These are phyloP conservation scores for Lepus americanus DNA, from an alignment of 2,113 vertebrate genomes.

Conservation along the genomic window DNA sequence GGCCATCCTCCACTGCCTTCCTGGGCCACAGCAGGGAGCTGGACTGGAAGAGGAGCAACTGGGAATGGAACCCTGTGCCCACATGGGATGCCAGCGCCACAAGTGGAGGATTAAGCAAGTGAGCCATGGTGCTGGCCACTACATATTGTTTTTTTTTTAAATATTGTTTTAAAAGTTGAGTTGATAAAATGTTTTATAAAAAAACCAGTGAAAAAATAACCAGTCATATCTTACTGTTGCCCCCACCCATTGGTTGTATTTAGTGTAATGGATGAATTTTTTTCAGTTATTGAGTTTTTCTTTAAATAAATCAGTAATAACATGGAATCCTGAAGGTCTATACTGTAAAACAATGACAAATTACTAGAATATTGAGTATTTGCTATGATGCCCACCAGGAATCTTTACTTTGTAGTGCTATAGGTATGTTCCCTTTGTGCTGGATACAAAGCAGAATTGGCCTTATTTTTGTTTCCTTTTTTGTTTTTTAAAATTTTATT, in stretches of 20 bases:
- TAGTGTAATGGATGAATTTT: not conserved
- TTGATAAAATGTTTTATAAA: not conserved
- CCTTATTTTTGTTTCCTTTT: not conserved
- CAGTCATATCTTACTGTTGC: not conserved
- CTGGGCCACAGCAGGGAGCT: too few relatives aligned
- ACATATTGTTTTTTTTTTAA: not conserved
- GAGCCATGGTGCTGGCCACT: too few relatives aligned
- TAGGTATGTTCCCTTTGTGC: not conserved
- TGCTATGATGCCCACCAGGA: not conserved
- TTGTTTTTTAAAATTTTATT: too few relatives aligned
- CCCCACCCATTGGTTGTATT: not conserved
- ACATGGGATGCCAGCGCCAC: too few relatives aligned
- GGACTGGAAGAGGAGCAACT: too few relatives aligned
- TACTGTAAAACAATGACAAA: not conserved
- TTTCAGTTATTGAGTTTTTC: not conserved
- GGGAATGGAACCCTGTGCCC: too few relatives aligned
- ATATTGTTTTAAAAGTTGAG: not conserved
- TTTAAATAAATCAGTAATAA: not conserved
- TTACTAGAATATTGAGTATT: not conserved
- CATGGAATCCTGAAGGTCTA: not conserved
- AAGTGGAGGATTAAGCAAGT: too few relatives aligned
- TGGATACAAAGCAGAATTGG: not conserved
- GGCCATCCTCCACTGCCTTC: too few relatives aligned
- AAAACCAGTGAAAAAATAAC: not conserved
- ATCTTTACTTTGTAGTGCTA: not conserved